phyloP scores from a whole-genome alignment of 1,140 invertebrate species.

The Ericerus pela region DNA sequence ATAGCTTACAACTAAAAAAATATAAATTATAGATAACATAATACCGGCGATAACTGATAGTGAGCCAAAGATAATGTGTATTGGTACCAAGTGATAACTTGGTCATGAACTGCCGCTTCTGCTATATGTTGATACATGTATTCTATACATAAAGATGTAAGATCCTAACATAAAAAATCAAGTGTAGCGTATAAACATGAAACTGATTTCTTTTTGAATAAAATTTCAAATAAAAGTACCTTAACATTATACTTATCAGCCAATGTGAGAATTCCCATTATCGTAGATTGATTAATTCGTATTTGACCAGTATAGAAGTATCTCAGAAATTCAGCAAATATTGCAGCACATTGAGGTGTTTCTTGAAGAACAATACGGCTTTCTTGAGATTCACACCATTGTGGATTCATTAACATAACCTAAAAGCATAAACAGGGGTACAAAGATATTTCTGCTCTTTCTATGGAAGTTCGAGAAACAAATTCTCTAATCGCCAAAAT shows the following conservation, averaged over 20 bases:
- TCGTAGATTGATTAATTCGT: conserved; percentile 61
- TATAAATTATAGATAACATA: too few relatives aligned
- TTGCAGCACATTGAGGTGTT: conserved; percentile 60
- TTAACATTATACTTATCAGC: conserved; percentile 91
- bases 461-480: neutral
- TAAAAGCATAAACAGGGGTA: conserved; percentile 28
- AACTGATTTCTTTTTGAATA: neutral
- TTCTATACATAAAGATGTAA: conserved; percentile 61
- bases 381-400: conserved; percentile 81
- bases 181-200: neutral
- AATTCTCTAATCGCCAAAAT: neutral
- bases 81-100: conserved; percentile 77
- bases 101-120: conserved; percentile 59
- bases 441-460: neutral
- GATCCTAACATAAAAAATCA: conserved; percentile 41
- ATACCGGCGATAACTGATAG: conserved; percentile 16
- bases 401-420: conserved; percentile 88
- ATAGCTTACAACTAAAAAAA: too few relatives aligned
- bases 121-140: conserved; percentile 82
- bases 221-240: conserved; percentile 35
- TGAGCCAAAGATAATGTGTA: conserved; percentile 74
- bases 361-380: conserved; percentile 69
- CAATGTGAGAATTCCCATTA: conserved; percentile 68
- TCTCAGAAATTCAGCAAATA: conserved; percentile 74
- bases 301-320: conserved; percentile 90